Conservation (phyloP, 2,888 invertebrate species). For the Limnephilus auricula region DNA sequence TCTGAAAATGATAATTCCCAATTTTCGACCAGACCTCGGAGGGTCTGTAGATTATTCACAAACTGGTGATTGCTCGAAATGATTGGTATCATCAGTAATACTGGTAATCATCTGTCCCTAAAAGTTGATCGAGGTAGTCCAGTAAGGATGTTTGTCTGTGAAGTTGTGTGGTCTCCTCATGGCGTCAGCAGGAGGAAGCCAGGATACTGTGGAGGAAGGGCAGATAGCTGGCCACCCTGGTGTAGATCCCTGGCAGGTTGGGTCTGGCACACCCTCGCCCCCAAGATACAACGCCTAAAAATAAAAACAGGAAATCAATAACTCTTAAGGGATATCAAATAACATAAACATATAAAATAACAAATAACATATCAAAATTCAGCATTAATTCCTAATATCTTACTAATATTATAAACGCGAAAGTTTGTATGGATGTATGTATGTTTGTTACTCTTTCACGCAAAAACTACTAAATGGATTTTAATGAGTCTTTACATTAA, state of each 20-base stretch:
- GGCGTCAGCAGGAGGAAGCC: conserved; percentile 54
- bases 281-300: conserved; percentile 89
- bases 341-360: no score
- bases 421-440: no score
- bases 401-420: no score
- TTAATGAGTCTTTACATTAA: no score
- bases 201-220: conserved; percentile 59
- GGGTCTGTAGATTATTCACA: not conserved
- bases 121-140: not conserved
- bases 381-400: no score
- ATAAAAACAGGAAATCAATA: conserved; percentile 35
- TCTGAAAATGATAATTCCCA: no score
- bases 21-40: not conserved
- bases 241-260: conserved; percentile 92
- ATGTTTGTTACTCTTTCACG: no score
- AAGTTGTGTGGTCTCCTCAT: not conserved
- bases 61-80: not conserved
- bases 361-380: no score
- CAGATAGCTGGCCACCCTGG: conserved; percentile 87
- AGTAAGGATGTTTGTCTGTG: not conserved
- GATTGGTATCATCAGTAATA: not conserved
- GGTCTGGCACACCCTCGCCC: conserved; percentile 92
- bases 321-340: no score
- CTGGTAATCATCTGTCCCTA: not conserved
- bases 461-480: no score